A percentile compares a stretch with the other conserved stretches of the same genome.
Conservation (phyloP, 2,888 invertebrate species). For the Bugula neritina region DNA sequence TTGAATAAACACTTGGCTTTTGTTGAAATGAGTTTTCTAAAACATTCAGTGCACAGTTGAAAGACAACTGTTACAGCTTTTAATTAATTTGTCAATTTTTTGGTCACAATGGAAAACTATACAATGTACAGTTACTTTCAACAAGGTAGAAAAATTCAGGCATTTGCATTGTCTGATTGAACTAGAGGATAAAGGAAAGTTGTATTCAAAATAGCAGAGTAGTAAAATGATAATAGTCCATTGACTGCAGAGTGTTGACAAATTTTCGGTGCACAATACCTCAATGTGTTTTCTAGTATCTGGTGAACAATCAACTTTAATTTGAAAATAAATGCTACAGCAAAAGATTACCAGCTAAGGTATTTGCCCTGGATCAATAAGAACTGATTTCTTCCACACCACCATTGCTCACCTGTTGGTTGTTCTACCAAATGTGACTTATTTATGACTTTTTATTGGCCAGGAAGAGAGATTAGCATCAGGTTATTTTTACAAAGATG, state of each 20-base stretch:
- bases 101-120: not conserved
- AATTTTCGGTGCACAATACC: not conserved
- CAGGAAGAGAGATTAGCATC: no score
- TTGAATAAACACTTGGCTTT: conserved; percentile 19
- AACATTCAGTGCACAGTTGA: conserved; percentile 9
- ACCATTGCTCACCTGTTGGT: no score
- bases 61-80: conserved; percentile 4
- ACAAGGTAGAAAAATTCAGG: not conserved
- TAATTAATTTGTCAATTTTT: conserved; percentile 3
- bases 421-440: no score
- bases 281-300: not conserved
- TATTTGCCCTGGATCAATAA: not conserved
- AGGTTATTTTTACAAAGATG: no score
- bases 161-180: no score
- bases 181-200: not conserved
- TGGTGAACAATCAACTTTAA: not conserved
- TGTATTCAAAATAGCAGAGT: not conserved
- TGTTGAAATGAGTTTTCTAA: not conserved
- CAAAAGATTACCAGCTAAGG: not conserved
- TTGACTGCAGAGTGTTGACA: not conserved
- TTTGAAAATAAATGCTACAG: not conserved
- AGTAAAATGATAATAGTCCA: not conserved
- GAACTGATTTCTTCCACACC: no score
- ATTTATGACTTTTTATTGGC: no score
- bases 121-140: conserved; percentile 9